Evolutionary conservation across 2,888 invertebrate genomes (phyloP), one percentile per base, ranked within the genome.

Genomic region (Acronicta alni): DNA sequence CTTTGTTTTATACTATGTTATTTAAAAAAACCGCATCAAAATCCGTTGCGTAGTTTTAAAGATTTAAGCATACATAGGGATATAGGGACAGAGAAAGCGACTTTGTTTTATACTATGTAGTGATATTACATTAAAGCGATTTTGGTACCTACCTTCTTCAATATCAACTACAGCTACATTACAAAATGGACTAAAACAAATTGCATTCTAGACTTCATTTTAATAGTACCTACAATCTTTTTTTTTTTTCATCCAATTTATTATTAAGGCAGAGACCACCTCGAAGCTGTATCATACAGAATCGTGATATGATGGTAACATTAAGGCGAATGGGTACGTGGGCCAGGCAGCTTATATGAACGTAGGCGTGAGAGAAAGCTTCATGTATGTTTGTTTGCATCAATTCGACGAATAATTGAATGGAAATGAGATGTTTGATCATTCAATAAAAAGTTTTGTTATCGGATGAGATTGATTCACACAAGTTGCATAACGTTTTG

Each of bases 241-340:
- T 35, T 18, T 68, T 57, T 57, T 58, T 59, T 48, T 18, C 59
- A 56, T 41, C 17, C 45, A 23, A 64, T 32, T 49, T 56, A 30
- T 30, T 45, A 7, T 4, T 23, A 12, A 15, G 9, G 30, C 44
- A 20, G 17, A 58, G 81, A 82, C 84, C 81, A 79, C 82, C 82
- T 47, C 53, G 74, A 58, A 37, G 73, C 48, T 57, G 6, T 35
- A 62, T 65, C 44, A 55, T 58, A 71, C 56, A 56, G 66, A 76
- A 74, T 85, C 84, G 82, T 85, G 83, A 80, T 82, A 76, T 67
- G 75, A 79, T 77, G 79, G 60, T 67, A 75, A 75, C 81, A 84
- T 84, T 83, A 81, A 72, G 65, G 53, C 72, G 69, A 80, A 83
- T 82, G 75, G 75, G 49, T 76, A 82, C 85, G 80, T 60, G 75